Conservation (phyloP, 2,113 vertebrate species). For the Amphilophus citrinellus region DNA sequence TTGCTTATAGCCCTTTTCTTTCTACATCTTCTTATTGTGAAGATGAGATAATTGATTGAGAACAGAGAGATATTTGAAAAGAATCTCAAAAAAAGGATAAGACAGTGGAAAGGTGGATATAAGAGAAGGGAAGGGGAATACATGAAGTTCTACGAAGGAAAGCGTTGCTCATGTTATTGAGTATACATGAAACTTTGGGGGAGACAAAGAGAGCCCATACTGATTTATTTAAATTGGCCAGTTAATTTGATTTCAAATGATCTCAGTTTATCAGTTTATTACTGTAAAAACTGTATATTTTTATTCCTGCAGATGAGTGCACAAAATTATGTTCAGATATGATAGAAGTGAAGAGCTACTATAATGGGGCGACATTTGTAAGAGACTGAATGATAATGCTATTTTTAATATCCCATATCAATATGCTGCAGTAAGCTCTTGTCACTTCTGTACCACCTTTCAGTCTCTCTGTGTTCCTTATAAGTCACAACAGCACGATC, state of each 20-base stretch:
- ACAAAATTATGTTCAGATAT: neutral
- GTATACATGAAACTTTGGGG: neutral
- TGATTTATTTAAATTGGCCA: neutral
- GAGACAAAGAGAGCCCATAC: neutral
- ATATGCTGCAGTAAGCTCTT: neutral
- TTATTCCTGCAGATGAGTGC: neutral
- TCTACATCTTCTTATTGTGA: neutral
- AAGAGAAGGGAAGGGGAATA: neutral
- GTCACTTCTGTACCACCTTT: conserved; percentile 1
- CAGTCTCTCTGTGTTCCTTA: neutral
- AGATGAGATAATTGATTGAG: conserved; percentile 18
- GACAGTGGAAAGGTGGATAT: neutral
- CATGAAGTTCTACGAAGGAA: conserved; percentile 22
- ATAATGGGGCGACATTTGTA: neutral
- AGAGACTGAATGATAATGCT: neutral
- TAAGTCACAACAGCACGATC: conserved; percentile 12
- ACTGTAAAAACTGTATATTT: neutral
- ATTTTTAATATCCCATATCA: conserved; percentile 1
- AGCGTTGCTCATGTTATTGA: neutral
- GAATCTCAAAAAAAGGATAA: neutral
- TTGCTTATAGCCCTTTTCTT: neutral
- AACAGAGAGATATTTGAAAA: neutral
- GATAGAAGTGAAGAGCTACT: neutral
- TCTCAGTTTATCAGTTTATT: neutral
- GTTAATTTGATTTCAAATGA: neutral